Base-by-base conservation (phyloP, 1,140 invertebrate genomes). In the Ips nitidus region DNA sequence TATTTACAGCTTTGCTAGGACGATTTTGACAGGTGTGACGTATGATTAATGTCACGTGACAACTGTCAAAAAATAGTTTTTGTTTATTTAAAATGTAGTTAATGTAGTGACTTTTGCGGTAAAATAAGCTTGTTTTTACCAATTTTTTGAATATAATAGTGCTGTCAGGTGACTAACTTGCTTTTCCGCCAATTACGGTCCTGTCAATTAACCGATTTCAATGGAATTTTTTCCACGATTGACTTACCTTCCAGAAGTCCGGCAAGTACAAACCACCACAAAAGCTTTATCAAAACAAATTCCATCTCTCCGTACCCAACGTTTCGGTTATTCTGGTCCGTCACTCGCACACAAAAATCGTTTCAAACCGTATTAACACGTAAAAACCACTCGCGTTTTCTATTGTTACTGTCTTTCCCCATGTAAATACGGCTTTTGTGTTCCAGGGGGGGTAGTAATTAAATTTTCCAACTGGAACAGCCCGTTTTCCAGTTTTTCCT, bases 351-450 rank as follows among this genome's bases (percentile, higher is more conserved):
- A 22, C 22, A 22, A 22, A 41, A 41, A 52, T 43, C 66, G 66
- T 55, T 60, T 56, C 47, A 69, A 62, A 52, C 58, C 66, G 47
- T 59, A 69, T 69, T 69, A 69, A 69, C 59, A 69, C 66, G 52
- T 55, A 69, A 69, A 69, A 61, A 69, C 59, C 58, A 56, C 66
- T 52, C 59, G 52, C 47, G 42, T 47, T 56, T 39, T 42, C 66
- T 69, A 69, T 69, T 69, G 59, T 69, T 69, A 38, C 59, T 42
- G 66, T 56, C 66, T 52, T 41, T 45, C 52, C 42, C 58, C 66
- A 69, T 69, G 66, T 69, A 69, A 69, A 69, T 69, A 62, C 66
- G 22, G 58, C 58, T 69, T 69, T 68, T 69, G 52, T 62, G 66
- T 50, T 40, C 22, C 22, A 22, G 22, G 22, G 22, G 22, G 22